Evolutionary conservation across 2,888 invertebrate species (phyloP), one percentile per base, ranked within the genome.

Genomic region (Yponomeuta plumbellus): DNA sequence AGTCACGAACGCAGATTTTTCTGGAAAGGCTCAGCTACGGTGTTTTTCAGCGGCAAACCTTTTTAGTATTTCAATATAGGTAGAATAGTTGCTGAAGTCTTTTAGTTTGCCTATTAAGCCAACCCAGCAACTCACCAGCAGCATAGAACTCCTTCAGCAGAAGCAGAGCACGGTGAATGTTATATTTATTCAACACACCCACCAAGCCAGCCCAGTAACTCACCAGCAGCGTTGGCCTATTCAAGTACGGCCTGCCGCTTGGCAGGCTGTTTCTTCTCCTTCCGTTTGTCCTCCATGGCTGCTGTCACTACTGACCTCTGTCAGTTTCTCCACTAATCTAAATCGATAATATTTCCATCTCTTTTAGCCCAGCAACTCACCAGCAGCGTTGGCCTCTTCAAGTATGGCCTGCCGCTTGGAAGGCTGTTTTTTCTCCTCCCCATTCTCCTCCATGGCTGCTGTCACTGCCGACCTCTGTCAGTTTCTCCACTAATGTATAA

Each of bases 271-370:
- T 92, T 93, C 1, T 91, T 91, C 61, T 92, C 93, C 67, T 93
- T 92, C 21, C 92, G 92, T 67, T n/a, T n/a, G n/a, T 93, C 92
- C 11, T 91, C 92, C n/a, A 93, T 96, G 17, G 98, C 97, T 34
- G 98, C 97, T 66, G 67, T 98, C 94, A 68, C 97, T 96, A 92
- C 99, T 99, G 90, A 98, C 99, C 91, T 97, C 97, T 89, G 97
- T 97, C 87, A 99, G 92, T 91, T 99, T 98, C 76, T 99, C 99
- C 66, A 99, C 98, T 20, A n/a, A 56, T 1, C 56, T 2, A 26
- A 4, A 26, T 26, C 26, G 26, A 26, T 26, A 26, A 5, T 26
- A 26, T 5, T 4, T 5, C 5, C 5, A 91, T 91, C 71, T 91
- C 89, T 57, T 91, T 91, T 13, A 87, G 68, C 71, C 86, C 68